Percentiles rank a stretch among this genome's conserved stretches.
Conservation (phyloP, 2,113 vertebrate genomes). For the Neomonachus schauinslandi region DNA sequence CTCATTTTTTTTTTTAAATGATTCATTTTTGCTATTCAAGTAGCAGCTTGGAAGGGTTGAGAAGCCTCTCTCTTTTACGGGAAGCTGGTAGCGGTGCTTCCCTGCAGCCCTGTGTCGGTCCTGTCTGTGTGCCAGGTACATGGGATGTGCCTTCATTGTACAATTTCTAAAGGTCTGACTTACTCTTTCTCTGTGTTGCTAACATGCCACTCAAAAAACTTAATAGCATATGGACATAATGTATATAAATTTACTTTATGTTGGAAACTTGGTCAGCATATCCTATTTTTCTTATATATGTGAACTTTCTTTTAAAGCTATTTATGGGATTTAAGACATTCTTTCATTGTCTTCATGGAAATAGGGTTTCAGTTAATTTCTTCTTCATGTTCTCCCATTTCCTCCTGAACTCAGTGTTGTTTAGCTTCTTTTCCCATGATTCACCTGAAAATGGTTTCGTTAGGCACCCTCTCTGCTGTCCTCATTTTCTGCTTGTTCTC, state of each 20-base stretch:
- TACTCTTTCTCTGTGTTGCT: not conserved
- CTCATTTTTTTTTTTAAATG: not conserved
- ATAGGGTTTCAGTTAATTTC: not conserved
- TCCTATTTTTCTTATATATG: not conserved
- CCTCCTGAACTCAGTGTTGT: not conserved
- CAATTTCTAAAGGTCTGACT: not conserved
- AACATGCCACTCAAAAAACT: not conserved
- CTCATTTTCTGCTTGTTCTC: not conserved
- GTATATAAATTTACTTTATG: not conserved
- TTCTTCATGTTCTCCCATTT: not conserved
- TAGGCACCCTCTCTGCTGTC: not conserved
- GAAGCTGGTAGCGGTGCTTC: not conserved
- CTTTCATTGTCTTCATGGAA: not conserved
- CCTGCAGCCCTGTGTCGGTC: not conserved
- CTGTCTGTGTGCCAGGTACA: not conserved
- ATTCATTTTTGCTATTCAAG: not conserved
- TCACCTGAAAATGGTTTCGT: not conserved
- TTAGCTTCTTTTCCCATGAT: not conserved
- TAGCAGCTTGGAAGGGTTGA: not conserved
- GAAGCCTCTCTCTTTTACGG: not conserved
- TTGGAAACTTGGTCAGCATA: not conserved
- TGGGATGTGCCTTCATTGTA: not conserved
- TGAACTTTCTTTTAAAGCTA: constrained; percentile 11
- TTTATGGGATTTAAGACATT: constrained; percentile 10
- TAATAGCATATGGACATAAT: not conserved